Percentiles rank a stretch among this genome's conserved stretches.
These are phyloP conservation scores for Antheraea assamensis DNA, from an alignment of 2,888 invertebrate species.

Conservation along the genomic window DNA sequence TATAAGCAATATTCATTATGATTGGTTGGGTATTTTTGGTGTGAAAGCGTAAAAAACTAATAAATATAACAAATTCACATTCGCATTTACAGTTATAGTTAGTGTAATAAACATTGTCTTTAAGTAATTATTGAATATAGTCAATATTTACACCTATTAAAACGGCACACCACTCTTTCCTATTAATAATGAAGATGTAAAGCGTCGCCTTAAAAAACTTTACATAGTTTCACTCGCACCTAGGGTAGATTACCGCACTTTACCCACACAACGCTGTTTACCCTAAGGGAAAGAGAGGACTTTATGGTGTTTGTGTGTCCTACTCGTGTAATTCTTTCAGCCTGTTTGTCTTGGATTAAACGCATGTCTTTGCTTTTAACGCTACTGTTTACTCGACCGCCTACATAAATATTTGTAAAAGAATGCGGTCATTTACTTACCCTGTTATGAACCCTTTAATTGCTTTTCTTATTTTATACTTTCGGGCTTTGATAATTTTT, in stretches of 20 bases:
- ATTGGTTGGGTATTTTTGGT: too few species aligned
- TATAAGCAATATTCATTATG: too few species aligned
- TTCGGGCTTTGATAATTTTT: constrained; percentile 60
- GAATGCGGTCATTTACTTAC: constrained; percentile 68
- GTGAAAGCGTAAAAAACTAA: too few species aligned
- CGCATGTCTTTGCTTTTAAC: constrained; percentile 77
- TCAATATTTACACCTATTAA: neutral
- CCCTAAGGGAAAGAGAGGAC: constrained; percentile 53
- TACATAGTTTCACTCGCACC: constrained; percentile 50
- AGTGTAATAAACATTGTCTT: neutral
- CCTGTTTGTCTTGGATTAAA: constrained; percentile 78
- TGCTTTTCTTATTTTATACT: constrained; percentile 70
- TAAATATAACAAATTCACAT: too few species aligned
- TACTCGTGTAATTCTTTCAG: constrained; percentile 73
- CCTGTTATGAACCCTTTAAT: constrained; percentile 72
- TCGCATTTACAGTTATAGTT: too few species aligned
- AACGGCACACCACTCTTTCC: neutral
- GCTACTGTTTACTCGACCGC: constrained; percentile 75
- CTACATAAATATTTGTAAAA: constrained; percentile 73
- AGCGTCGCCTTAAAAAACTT: constrained; percentile 56
- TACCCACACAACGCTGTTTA: constrained; percentile 63
- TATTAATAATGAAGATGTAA: neutral
- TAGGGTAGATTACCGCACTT: constrained; percentile 73
- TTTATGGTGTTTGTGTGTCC: constrained; percentile 71
- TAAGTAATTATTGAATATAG: neutral